Percentiles rank a stretch among this genome's conserved stretches.
These are phyloP conservation scores for Coilia nasus DNA, from an alignment of 2,797 vertebrate species.

Conservation along the genomic window DNA sequence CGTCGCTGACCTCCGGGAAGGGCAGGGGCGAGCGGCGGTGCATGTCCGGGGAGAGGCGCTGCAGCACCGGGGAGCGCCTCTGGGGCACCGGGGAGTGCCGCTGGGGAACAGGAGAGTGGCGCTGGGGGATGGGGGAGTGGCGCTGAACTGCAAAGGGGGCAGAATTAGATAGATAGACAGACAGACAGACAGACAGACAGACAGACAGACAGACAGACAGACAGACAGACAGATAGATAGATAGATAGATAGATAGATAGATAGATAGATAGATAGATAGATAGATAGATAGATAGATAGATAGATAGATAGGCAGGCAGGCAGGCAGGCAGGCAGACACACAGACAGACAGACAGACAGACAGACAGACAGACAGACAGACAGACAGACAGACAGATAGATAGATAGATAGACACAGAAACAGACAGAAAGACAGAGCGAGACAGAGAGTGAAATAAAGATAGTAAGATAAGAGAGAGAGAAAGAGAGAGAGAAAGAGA, in stretches of 20 bases:
- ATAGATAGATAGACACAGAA: too few species aligned
- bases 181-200: too few species aligned
- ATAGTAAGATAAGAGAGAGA: neutral
- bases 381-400: too few species aligned
- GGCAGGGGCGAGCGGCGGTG: slow-evolving; percentile 82
- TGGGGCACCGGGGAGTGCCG: slow-evolving; percentile 82
- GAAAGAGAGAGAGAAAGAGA: neutral
- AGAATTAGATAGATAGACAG: neutral
- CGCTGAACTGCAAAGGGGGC: slow-evolving; percentile 72
- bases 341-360: too few species aligned
- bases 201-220: too few species aligned
- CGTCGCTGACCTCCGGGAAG: slow-evolving; percentile 75
- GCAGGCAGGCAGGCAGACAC: too few species aligned
- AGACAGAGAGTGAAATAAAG: neutral
- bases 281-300: too few species aligned
- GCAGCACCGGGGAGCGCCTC: slow-evolving; percentile 80
- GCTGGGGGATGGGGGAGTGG: slow-evolving; percentile 82
- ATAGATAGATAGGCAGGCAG: too few species aligned
- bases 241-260: too few species aligned
- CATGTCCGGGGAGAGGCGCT: slow-evolving; percentile 83
- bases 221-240: too few species aligned
- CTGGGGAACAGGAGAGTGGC: slow-evolving; percentile 77
- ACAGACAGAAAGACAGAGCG: neutral
- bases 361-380: too few species aligned
- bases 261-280: neutral